Conservation (phyloP, 1,140 invertebrate genomes). For the Polypedilum vanderplanki region DNA sequence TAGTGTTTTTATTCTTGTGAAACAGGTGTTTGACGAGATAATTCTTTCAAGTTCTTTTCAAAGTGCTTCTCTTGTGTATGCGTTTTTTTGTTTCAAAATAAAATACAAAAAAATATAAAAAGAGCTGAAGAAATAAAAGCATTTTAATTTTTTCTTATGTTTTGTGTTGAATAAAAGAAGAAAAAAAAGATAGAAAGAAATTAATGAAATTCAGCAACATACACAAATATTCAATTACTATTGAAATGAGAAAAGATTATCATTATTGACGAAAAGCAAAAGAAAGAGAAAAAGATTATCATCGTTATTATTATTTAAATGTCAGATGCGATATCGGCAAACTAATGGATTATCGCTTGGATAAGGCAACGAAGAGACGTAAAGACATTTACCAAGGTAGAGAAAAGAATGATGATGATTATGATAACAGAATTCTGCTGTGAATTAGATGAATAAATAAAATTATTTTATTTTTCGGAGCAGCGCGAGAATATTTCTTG, state of each 20-base stretch:
- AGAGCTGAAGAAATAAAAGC: not conserved
- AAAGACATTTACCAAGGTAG: constrained; percentile 8
- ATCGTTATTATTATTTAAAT: not conserved
- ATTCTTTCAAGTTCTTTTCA: not conserved
- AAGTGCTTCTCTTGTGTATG: not conserved
- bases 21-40: constrained; percentile 26
- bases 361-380: not conserved
- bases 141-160: too few species aligned
- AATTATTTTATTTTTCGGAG: too few species aligned
- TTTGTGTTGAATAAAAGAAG: not conserved
- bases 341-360: constrained; percentile 28
- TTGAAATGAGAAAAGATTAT: not conserved
- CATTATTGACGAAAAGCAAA: not conserved
- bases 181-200: constrained; percentile 19
- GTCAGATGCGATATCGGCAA: not conserved
- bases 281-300: not conserved
- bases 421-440: not conserved
- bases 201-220: not conserved
- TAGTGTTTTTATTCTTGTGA: not conserved
- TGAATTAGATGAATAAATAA: not conserved
- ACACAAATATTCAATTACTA: constrained; percentile 21
- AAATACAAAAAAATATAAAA: not conserved
- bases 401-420: not conserved
- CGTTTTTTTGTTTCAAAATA: not conserved
- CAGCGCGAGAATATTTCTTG: too few species aligned